These are phyloP conservation scores for Sphaerodactylus townsendi DNA, from an alignment of 2,113 vertebrate genomes.

Conservation along the genomic window DNA sequence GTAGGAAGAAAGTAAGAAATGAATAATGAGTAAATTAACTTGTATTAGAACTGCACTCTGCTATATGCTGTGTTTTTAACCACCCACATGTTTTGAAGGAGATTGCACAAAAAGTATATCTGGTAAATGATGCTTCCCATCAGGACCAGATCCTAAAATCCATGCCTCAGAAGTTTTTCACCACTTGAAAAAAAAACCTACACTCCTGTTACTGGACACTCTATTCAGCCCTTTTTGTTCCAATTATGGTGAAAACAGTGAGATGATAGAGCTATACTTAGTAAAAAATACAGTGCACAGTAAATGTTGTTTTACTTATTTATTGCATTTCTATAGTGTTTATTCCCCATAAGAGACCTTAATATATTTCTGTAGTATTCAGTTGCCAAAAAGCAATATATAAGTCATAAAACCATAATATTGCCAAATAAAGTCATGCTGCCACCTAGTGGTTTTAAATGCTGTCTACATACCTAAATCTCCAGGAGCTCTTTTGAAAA, in stretches of 20 bases:
- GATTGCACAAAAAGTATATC: not conserved
- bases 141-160: not conserved
- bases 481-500: not conserved
- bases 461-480: not conserved
- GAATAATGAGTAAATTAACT: not conserved
- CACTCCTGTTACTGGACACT: not conserved
- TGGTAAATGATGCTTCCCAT: not conserved
- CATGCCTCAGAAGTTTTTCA: not conserved
- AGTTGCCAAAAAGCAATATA: not conserved
- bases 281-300: not conserved
- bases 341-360: constrained; percentile 12
- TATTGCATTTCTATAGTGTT: constrained; percentile 7
- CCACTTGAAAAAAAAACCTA: not conserved
- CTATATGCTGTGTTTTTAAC: not conserved
- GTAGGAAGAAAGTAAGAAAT: not conserved
- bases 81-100: not conserved
- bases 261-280: not conserved
- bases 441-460: rapidly evolving
- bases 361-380: not conserved
- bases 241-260: not conserved
- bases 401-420: not conserved
- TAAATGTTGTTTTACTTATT: constrained; percentile 2
- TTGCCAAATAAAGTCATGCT: not conserved
- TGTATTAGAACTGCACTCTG: not conserved
- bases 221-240: not conserved